These are phyloP conservation scores for Drosophila siamana DNA, from an alignment of 2,888 invertebrate genomes.

Conservation along the genomic window DNA sequence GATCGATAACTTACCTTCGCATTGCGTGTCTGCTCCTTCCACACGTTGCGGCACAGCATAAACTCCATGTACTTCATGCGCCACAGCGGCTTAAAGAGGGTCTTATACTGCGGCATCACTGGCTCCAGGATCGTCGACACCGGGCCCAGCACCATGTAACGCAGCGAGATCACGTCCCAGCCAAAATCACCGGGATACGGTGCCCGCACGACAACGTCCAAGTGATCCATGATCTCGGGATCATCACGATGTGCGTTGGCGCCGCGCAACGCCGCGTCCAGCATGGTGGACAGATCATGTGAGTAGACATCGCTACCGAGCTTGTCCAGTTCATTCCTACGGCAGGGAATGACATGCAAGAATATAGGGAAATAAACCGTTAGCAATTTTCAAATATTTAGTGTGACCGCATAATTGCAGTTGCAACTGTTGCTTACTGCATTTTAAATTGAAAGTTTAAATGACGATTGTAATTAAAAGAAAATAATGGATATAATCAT, in stretches of 20 bases:
- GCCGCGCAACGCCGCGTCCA: constrained; percentile 94
- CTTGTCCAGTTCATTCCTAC: constrained; percentile 93
- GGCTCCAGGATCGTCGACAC: constrained; percentile 85
- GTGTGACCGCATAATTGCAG: neutral
- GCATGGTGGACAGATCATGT: constrained; percentile 93
- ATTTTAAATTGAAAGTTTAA: too few species aligned
- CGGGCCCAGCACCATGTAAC: constrained; percentile 84
- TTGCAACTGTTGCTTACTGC: too few species aligned
- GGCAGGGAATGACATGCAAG: neutral
- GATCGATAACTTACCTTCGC: constrained; percentile 80
- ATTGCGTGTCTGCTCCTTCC: constrained; percentile 85
- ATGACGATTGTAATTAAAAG: too few species aligned
- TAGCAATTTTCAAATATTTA: neutral
- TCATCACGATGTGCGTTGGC: constrained; percentile 98
- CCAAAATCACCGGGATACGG: constrained; percentile 84
- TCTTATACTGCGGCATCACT: constrained; percentile 84
- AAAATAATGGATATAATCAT: too few species aligned
- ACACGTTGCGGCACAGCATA: constrained; percentile 84
- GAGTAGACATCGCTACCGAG: constrained; percentile 94
- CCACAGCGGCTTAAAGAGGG: constrained; percentile 85
- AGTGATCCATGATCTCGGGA: constrained; percentile 93
- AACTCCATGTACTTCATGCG: constrained; percentile 85
- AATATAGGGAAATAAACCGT: neutral
- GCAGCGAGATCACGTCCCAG: constrained; percentile 85
- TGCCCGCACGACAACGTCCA: constrained; percentile 91